These are phyloP conservation scores for Caenorhabditis sp. DNA, from an alignment of 2,888 invertebrate species.

Conservation along the genomic window DNA sequence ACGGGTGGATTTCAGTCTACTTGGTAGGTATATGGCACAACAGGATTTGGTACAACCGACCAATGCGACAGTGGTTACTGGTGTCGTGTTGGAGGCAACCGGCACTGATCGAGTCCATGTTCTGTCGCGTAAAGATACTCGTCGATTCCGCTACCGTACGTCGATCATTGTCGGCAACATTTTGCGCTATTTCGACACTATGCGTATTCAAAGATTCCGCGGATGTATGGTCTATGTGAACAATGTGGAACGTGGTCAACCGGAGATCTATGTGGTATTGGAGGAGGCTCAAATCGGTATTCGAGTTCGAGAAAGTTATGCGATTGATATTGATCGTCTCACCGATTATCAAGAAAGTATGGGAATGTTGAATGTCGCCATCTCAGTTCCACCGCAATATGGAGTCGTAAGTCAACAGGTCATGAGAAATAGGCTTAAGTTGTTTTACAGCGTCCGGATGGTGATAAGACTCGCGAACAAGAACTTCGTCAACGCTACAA, in stretches of 20 bases:
- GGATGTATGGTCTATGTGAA: slow-evolving; percentile 69
- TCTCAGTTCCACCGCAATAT: slow-evolving; percentile 65
- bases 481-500: slow-evolving; percentile 61
- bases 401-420: slow-evolving; percentile 52
- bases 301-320: slow-evolving; percentile 66
- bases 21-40: slow-evolving; percentile 64
- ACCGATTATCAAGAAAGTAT: slow-evolving; percentile 66
- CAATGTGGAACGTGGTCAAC: slow-evolving; percentile 67
- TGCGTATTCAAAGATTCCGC: slow-evolving; percentile 67
- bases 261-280: slow-evolving; percentile 69
- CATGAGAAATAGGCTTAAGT: background rate
- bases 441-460: slow-evolving; percentile 59
- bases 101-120: slow-evolving; percentile 65
- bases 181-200: slow-evolving; percentile 68
- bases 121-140: slow-evolving; percentile 55
- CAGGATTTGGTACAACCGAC: slow-evolving; percentile 68
- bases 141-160: slow-evolving; percentile 59
- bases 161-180: slow-evolving; percentile 68
- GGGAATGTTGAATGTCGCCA: slow-evolving; percentile 67
- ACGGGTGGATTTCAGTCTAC: slow-evolving; percentile 68
- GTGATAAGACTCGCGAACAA: slow-evolving; percentile 66
- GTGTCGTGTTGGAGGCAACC: slow-evolving; percentile 66
- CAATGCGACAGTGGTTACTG: slow-evolving; percentile 68
- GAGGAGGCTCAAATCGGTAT: slow-evolving; percentile 69
- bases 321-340: slow-evolving; percentile 64